Base-by-base conservation (phyloP, 37 sponge, comb jelly and placozoan genomes). In the Spongia lamella region DNA sequence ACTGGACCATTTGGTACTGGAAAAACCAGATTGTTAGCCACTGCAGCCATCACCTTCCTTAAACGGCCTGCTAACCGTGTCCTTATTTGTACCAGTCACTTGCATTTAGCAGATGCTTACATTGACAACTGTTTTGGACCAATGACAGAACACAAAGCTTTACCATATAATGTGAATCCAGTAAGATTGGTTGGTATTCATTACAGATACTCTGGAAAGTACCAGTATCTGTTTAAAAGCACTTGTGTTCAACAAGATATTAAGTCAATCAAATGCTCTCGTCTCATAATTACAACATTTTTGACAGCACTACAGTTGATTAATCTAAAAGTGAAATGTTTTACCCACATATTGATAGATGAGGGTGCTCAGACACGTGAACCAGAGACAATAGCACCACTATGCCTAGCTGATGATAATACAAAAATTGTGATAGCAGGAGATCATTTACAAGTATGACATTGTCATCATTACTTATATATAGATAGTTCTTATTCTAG, bases 271-370 rank as follows among this genome's bases (percentile, higher is more conserved):
- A 20, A 39, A 11, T 11, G 24, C 21, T 62, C 35, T 56, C 43
- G 50, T 38, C 47, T 78, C n/a, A 24, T 85, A 15, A 58, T 85
- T 19, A 78, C 85, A 37, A 85, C 85, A 33, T 85, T 85, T 36
- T 2, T 65, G 14, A 61, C 63, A 7, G 63, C 72, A 31, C 62
- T 56, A 1, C 21, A 16, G 3, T 31, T 84, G 13, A 13, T 19
- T 4, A 51, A 56, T 17, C 16, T 36, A 0, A 47, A 34, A 15
- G 38, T n/a, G 19, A 53, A 50, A 22, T 31, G 24, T 3, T 87
- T 87, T 58, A 68, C 88, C 30, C 88, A 87, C 64, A 81, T 87
- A 36, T 52, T 87, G 24, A 54, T 87, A 35, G 88, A 87, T 72
- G 88, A 87, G 50, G 88, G 78, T 21, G 88, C 88, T 35, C 88